A percentile compares a stretch with the other conserved stretches of the same genome.
Conservation (phyloP, 1,140 invertebrate genomes). For the Listronotus oregonensis region DNA sequence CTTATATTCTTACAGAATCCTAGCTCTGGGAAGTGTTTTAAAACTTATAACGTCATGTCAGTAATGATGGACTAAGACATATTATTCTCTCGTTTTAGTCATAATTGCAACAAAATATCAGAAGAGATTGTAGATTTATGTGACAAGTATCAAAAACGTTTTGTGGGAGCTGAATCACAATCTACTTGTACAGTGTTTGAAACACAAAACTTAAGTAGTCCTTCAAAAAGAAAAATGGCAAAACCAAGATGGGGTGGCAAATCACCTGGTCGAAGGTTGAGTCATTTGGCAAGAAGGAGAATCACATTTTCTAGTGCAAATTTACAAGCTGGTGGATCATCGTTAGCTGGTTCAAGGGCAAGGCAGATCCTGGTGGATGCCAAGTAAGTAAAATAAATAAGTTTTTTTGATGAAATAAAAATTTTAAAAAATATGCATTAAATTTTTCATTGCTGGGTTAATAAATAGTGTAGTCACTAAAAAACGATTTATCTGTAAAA, state of each 20-base stretch:
- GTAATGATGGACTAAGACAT: too few relatives aligned
- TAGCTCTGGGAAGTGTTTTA: too few relatives aligned
- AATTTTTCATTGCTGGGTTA: too few relatives aligned
- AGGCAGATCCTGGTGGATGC: conserved; percentile 53
- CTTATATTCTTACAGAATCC: too few relatives aligned
- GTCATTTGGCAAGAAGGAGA: conserved; percentile 67
- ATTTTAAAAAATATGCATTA: too few relatives aligned
- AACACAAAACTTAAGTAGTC: conserved; percentile 59
- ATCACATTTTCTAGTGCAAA: conserved; percentile 67
- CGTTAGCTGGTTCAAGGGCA: conserved; percentile 40
- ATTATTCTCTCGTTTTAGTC: conserved; percentile 59
- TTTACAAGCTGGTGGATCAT: conserved; percentile 44
- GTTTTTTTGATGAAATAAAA: too few relatives aligned
- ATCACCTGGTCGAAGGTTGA: conserved; percentile 69
- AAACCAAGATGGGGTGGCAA: conserved; percentile 61
- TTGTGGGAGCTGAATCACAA: conserved; percentile 68
- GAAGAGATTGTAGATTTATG: conserved; percentile 67
- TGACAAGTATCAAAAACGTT: conserved; percentile 64
- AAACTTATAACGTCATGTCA: too few relatives aligned
- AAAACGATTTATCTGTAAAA: too few relatives aligned
- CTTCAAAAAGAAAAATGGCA: conserved; percentile 61
- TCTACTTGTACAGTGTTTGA: conserved; percentile 67
- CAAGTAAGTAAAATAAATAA: conserved; percentile 42
- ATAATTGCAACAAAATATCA: conserved; percentile 64
- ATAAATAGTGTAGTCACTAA: too few relatives aligned